These are phyloP conservation scores for Falco cherrug DNA, from an alignment of 2,797 vertebrate species.

Conservation along the genomic window DNA sequence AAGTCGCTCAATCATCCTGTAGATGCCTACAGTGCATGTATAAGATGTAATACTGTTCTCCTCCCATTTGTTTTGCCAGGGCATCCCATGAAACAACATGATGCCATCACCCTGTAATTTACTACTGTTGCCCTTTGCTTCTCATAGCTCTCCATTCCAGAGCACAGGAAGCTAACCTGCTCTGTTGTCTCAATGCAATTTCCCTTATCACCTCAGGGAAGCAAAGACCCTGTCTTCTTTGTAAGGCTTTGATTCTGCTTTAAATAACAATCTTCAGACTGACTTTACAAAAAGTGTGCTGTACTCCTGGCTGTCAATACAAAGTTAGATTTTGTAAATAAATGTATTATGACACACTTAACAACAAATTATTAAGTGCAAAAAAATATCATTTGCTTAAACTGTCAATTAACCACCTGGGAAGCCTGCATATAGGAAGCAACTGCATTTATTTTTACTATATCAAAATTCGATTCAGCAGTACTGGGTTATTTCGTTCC, in stretches of 20 bases:
- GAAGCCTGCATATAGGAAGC: not conserved
- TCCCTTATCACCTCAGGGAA: conserved; percentile 59
- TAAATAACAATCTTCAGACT: conserved; percentile 41
- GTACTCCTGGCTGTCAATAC: not conserved
- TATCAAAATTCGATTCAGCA: conserved; percentile 7
- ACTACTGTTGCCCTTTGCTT: conserved; percentile 15
- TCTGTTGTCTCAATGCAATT: conserved; percentile 60
- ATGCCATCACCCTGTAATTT: conserved; percentile 38
- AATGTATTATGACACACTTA: not conserved
- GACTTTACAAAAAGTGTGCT: not conserved
- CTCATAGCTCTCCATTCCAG: conserved; percentile 34
- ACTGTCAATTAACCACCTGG: not conserved
- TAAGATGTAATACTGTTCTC: not conserved
- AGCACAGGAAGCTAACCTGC: not conserved
- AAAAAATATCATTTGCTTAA: conserved; percentile 22
- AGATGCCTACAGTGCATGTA: not conserved
- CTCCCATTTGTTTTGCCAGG: not conserved
- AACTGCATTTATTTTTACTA: conserved; percentile 8
- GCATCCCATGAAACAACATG: not conserved
- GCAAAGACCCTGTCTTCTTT: not conserved
- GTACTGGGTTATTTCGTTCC: not conserved
- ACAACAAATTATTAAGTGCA: not conserved
- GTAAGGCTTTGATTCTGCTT: conserved; percentile 10
- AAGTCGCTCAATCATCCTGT: not conserved
- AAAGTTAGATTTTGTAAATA: not conserved